phyloP scores from a whole-genome alignment of 1,140 invertebrate species.

The Limonius californicus region DNA sequence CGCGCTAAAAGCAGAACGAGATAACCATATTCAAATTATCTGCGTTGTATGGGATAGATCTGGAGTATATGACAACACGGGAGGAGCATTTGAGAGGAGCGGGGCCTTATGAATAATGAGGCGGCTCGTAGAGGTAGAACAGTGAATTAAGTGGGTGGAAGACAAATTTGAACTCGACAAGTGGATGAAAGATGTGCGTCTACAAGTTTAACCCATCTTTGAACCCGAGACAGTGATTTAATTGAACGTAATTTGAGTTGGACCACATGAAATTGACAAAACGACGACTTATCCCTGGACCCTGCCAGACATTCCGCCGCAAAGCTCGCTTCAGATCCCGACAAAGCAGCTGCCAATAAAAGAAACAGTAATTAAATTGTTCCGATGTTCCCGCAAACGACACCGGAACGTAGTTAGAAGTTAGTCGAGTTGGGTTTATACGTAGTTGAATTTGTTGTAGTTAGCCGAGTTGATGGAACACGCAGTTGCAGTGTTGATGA shows the following conservation, averaged over 20 bases:
- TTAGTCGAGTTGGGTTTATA: constrained; percentile 1
- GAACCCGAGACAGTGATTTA: neutral
- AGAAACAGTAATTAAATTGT: constrained; percentile 14
- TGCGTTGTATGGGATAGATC: neutral
- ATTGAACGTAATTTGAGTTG: neutral
- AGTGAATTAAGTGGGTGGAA: constrained; percentile 34
- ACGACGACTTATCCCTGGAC: neutral
- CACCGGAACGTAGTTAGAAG: constrained; percentile 11
- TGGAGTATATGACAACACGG: constrained; percentile 8
- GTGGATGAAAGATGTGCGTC: constrained; percentile 36
- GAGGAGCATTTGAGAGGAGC: constrained; percentile 25
- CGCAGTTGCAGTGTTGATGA: constrained; percentile 7
- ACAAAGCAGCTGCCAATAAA: constrained; percentile 4
- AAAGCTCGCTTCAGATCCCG: neutral
- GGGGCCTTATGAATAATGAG: constrained; percentile 34
- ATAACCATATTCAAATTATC: neutral
- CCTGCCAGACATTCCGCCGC: neutral
- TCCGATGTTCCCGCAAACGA: constrained; percentile 6
- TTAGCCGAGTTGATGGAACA: constrained; percentile 7
- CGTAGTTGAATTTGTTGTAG: constrained; percentile 9
- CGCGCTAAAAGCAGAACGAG: neutral
- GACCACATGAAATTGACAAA: neutral
- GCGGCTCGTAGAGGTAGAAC: constrained; percentile 29
- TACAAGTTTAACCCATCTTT: constrained; percentile 28
- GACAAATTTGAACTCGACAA: constrained; percentile 34